Conservation (phyloP, 1,140 invertebrate species). For the Drosophila elegans region DNA sequence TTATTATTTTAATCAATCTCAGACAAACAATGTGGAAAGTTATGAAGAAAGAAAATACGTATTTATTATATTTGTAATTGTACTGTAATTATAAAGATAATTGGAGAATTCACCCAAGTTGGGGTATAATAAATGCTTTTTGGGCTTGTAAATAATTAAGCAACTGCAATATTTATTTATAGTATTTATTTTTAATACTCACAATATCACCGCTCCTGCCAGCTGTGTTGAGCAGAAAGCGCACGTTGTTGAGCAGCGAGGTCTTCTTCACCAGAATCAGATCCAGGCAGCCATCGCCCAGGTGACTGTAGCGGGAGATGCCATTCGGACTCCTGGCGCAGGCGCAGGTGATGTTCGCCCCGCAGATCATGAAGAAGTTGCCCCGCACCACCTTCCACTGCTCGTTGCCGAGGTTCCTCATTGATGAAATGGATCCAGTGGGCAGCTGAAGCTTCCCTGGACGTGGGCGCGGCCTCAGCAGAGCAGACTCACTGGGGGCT, state of each 20-base stretch:
- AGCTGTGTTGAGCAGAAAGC: constrained; percentile 88
- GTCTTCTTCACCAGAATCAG: constrained; percentile 91
- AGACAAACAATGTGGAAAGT: too few relatives aligned
- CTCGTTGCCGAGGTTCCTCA: constrained; percentile 39
- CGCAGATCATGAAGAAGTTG: constrained; percentile 92
- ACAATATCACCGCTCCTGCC: constrained; percentile 87
- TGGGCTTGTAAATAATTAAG: too few relatives aligned
- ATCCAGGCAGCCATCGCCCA: constrained; percentile 93
- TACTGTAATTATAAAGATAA: too few relatives aligned
- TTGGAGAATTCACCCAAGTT: too few relatives aligned
- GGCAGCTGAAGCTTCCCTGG: constrained; percentile 38
- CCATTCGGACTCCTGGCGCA: constrained; percentile 91
- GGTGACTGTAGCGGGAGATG: constrained; percentile 91
- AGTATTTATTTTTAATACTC: constrained; percentile 58
- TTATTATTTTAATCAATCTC: too few relatives aligned
- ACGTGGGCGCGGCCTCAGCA: constrained; percentile 51
- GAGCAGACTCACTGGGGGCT: constrained; percentile 38
- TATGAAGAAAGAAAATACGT: too few relatives aligned
- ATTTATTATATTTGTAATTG: too few relatives aligned
- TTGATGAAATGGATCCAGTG: constrained; percentile 26
- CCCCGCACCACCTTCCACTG: constrained; percentile 89
- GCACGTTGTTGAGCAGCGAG: constrained; percentile 90
- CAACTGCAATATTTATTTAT: too few relatives aligned
- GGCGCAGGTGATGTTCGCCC: constrained; percentile 92
- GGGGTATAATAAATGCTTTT: too few relatives aligned